Evolutionary conservation across 2,888 invertebrate species (phyloP), one percentile per base, ranked within the genome.

Genomic region (Athalia circularis): DNA sequence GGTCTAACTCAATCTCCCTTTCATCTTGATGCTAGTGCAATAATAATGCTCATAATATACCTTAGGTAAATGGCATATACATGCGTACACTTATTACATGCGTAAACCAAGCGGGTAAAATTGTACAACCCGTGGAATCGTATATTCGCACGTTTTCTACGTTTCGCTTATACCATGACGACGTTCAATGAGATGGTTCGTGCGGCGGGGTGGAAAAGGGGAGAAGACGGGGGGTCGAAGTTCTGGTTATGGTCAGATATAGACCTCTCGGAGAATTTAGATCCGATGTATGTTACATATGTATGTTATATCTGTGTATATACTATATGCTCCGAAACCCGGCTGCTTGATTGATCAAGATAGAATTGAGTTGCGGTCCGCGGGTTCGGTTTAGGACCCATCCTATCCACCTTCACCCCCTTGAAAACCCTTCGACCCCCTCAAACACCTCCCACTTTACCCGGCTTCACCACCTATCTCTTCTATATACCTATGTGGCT

Each of bases 321-420:
- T 29, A 2, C 29, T 29, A 29, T 29, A 29, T 29, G 29, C 29
- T 29, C 29, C 29, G 29, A 54, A 54, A 62, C 62, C 62, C 62
- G 75, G 79, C 65, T 61, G 74, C 70, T 78, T 82, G 82, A 82
- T 82, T 82, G 82, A 82, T 81, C 82, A 80, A 81, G 82, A 82
- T 82, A 80, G 81, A 82, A 82, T 82, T 79, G 82, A 82, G 82
- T 80, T 81, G 82, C 78, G 81, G 82, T 79, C 78, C 77, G 57
- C 77, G 79, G 62, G 74, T 62, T 68, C 52, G 77, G 77, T 54
- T 79, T 77, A 50, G 52, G 75, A 65, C 72, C 54, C 65, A 68
- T 50, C 54, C 65, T 29, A 54, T 13, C 50, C 78, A 65, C 70
- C 77, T 78, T 80, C 70, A 65, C 76, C 75, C 78, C 79, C 77